phyloP scores from a whole-genome alignment of 1,140 invertebrate species.

The Drosophila kanapiae region DNA sequence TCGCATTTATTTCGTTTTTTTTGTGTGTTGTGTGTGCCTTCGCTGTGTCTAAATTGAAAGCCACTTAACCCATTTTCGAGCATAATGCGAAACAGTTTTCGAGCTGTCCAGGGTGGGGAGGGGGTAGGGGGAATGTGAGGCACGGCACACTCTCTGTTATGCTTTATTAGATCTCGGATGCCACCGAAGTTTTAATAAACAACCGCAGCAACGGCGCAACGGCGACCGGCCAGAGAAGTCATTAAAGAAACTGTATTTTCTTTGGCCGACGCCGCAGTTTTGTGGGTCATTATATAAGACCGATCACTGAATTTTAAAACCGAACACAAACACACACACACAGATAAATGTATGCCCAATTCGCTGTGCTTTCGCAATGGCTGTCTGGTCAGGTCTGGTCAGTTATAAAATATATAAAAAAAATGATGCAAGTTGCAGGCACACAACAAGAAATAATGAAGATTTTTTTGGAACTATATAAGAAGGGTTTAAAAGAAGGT shows the following conservation, averaged over 20 bases:
- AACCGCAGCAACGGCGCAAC: slow-evolving; percentile 2
- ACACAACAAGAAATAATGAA: neutral
- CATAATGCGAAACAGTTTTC: slow-evolving; percentile 75
- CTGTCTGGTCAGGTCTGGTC: slow-evolving; percentile 18
- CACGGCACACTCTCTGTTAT: slow-evolving; percentile 24
- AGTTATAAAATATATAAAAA: neutral
- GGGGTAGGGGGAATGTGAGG: slow-evolving; percentile 1
- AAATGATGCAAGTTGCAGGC: slow-evolving; percentile 16
- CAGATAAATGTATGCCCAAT: slow-evolving; percentile 26
- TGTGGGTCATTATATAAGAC: slow-evolving; percentile 69
- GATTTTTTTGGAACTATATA: neutral
- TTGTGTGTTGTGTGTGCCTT: slow-evolving; percentile 20
- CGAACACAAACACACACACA: neutral
- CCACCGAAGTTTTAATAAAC: slow-evolving; percentile 40
- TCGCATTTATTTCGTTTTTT: slow-evolving; percentile 37
- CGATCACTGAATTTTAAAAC: slow-evolving; percentile 5
- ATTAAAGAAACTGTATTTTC: slow-evolving; percentile 68
- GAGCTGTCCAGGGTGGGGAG: slow-evolving; percentile 33
- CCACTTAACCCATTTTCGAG: slow-evolving; percentile 77
- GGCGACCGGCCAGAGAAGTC: slow-evolving; percentile 40
- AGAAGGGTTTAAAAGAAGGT: no score
- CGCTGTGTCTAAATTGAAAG: slow-evolving; percentile 69
- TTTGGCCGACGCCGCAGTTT: slow-evolving; percentile 25
- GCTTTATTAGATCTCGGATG: slow-evolving; percentile 65
- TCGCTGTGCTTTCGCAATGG: slow-evolving; percentile 60